Conservation (phyloP, 2,888 invertebrate species). For the Bedellia somnulentella region DNA sequence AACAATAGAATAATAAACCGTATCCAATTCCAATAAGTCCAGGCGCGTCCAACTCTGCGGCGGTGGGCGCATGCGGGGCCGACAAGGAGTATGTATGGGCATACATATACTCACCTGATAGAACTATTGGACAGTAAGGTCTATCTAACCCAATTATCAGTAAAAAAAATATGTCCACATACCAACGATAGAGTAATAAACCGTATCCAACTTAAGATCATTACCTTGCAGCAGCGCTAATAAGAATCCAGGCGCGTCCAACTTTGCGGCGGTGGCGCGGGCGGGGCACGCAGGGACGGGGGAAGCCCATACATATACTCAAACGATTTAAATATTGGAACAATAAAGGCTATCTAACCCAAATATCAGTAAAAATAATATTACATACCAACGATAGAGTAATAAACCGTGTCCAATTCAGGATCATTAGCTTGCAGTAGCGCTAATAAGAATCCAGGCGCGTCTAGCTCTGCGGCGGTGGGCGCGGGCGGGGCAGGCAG, state of each 20-base stretch:
- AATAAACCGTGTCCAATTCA: constrained; percentile 88
- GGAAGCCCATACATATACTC: too few relatives aligned
- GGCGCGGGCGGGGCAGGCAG: constrained; percentile 66
- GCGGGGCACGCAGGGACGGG: too few relatives aligned
- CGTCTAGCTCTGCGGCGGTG: constrained; percentile 82
- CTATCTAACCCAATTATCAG: neutral
- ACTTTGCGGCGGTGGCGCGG: too few relatives aligned
- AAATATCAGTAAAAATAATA: neutral
- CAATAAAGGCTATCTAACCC: neutral
- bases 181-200: too few relatives aligned
- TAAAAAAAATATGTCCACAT: constrained; percentile 26
- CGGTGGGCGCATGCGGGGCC: too few relatives aligned
- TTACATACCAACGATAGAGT: constrained; percentile 79
- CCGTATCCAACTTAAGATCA: too few relatives aligned
- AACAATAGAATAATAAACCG: too few relatives aligned
- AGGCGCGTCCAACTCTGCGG: too few relatives aligned
- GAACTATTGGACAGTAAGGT: neutral
- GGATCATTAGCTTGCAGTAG: constrained; percentile 84
- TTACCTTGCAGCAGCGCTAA: constrained; percentile 83
- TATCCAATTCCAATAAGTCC: too few relatives aligned
- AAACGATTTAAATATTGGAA: neutral
- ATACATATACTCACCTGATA: too few relatives aligned
- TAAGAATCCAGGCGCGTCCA: too few relatives aligned
- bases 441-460: constrained; percentile 83
- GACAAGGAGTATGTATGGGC: too few relatives aligned